A percentile compares a stretch with the other conserved stretches of the same genome.
Evolutionary conservation across 2,888 invertebrate genomes (phyloP).

Genomic region (Didymodactylos carnosus): DNA sequence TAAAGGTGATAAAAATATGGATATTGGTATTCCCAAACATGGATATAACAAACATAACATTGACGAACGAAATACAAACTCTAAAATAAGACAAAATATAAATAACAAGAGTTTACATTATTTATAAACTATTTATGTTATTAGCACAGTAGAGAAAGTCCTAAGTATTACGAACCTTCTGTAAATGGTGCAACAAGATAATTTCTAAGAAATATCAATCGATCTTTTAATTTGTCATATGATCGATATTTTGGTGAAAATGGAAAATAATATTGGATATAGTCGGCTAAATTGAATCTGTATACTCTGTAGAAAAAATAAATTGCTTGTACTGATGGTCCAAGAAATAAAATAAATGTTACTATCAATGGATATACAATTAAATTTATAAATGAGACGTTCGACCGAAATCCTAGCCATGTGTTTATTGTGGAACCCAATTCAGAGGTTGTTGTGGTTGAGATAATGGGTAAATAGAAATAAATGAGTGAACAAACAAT

Average conservation of each 20-base stretch:
- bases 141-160: neutral
- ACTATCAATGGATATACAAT: neutral
- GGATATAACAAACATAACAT: slow-evolving; percentile 1
- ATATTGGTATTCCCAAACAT: neutral
- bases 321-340: slow-evolving; percentile 1
- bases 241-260: no score
- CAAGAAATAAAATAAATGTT: slow-evolving; percentile 4
- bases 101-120: neutral
- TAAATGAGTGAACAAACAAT: neutral
- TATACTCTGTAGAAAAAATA: neutral
- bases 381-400: neutral
- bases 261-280: no score
- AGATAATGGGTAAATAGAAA: neutral
- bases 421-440: neutral
- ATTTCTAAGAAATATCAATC: neutral
- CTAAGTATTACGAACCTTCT: neutral
- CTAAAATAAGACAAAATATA: neutral
- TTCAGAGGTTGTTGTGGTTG: neutral
- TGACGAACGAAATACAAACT: slow-evolving; percentile 7
- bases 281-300: neutral
- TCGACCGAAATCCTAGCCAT: slow-evolving; percentile 2
- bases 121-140: neutral
- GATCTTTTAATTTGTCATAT: neutral
- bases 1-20: slow-evolving; percentile 1
- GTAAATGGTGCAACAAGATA: slow-evolving; percentile 8